phyloP scores from a whole-genome alignment of 2,888 invertebrate species.

The Pristionchus japonicus region DNA sequence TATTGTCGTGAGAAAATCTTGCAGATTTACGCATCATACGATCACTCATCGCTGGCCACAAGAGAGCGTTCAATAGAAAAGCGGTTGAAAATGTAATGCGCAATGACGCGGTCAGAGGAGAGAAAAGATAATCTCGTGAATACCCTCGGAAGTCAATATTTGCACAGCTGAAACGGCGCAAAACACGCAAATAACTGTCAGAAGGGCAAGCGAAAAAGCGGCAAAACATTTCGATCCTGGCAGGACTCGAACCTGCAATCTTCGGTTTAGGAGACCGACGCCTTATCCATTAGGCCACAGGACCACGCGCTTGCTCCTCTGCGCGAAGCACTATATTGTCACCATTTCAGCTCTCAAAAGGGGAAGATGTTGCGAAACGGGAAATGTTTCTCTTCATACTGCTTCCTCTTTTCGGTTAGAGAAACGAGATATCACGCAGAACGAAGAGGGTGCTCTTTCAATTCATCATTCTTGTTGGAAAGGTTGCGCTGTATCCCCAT shows the following conservation, averaged over 20 bases:
- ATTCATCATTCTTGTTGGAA: background rate
- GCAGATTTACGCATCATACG: background rate
- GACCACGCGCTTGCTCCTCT: conserved; percentile 29
- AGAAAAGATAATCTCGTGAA: background rate
- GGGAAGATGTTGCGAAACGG: background rate
- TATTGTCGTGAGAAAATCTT: background rate
- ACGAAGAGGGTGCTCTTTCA: background rate
- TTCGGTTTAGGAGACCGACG: conserved; percentile 68
- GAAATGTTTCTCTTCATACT: background rate
- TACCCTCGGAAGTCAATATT: background rate
- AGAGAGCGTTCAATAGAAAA: background rate
- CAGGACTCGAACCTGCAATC: conserved; percentile 64
- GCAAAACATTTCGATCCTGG: conserved; percentile 52
- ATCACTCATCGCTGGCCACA: background rate
- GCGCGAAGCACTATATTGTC: background rate
- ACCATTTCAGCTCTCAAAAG: background rate
- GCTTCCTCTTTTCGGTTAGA: background rate
- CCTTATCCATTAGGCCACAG: conserved; percentile 68
- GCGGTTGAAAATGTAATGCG: background rate
- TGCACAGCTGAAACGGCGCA: background rate
- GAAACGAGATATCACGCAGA: background rate
- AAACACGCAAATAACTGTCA: conserved; percentile 5
- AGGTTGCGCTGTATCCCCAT: background rate
- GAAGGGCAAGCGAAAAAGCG: background rate
- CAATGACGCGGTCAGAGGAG: background rate